Conservation (phyloP, 2,888 invertebrate genomes). For the Carterocephalus palaemon region DNA sequence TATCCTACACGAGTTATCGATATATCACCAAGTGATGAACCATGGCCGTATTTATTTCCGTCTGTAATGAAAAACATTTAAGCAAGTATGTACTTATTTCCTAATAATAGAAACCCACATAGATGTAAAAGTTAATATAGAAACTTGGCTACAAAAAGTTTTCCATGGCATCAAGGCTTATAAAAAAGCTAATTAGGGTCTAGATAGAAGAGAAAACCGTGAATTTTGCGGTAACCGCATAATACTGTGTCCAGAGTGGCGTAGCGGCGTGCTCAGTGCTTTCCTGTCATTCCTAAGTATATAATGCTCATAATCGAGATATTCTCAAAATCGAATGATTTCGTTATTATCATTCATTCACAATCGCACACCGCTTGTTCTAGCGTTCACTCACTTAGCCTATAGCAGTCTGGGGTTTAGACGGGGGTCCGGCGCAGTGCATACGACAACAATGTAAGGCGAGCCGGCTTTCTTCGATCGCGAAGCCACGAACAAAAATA, state of each 20-base stretch:
- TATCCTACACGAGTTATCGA: too few relatives aligned
- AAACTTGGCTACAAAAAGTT: too few relatives aligned
- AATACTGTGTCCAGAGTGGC: slow-evolving; percentile 25
- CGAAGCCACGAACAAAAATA: slow-evolving; percentile 2
- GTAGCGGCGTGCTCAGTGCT: slow-evolving; percentile 21
- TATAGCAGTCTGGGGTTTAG: slow-evolving; percentile 62
- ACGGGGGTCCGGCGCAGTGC: slow-evolving; percentile 45
- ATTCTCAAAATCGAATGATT: slow-evolving; percentile 25
- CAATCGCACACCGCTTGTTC: slow-evolving; percentile 24
- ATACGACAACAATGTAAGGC: slow-evolving; percentile 24
- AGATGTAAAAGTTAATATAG: too few relatives aligned
- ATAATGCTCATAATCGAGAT: slow-evolving; percentile 23
- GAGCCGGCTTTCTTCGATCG: slow-evolving; percentile 2
- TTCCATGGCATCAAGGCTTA: too few relatives aligned
- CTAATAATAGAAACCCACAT: too few relatives aligned
- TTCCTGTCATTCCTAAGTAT: slow-evolving; percentile 9
- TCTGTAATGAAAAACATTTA: too few relatives aligned
- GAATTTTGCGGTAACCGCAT: slow-evolving; percentile 23
- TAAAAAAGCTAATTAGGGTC: too few relatives aligned
- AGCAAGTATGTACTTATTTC: too few relatives aligned
- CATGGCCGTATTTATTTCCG: too few relatives aligned
- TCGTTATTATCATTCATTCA: slow-evolving; percentile 25
- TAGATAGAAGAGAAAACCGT: background rate
- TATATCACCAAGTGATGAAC: too few relatives aligned
- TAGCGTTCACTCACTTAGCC: slow-evolving; percentile 68